Conservation (phyloP, 2,797 vertebrate species). For the Tapera naevia region DNA sequence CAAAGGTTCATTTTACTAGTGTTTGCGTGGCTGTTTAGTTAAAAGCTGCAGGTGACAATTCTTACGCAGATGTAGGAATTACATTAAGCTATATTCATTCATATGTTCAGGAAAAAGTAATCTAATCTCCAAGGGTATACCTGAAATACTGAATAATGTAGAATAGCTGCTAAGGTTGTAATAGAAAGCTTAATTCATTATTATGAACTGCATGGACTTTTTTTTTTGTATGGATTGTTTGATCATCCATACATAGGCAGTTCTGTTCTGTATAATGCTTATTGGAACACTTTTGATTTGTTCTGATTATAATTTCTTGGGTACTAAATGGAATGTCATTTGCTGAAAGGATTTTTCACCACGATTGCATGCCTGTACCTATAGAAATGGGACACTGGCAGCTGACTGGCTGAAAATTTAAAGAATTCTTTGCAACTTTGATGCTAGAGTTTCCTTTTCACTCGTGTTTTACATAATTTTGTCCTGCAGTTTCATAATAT, state of each 20-base stretch:
- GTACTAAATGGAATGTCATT: neutral
- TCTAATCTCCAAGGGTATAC: neutral
- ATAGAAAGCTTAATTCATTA: neutral
- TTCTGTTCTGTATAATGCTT: neutral
- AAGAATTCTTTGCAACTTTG: neutral
- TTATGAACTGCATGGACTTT: neutral
- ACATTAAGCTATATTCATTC: neutral
- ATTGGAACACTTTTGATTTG: neutral
- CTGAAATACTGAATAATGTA: too few species aligned
- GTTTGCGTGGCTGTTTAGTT: neutral
- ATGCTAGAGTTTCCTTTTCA: neutral
- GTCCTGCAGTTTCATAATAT: neutral
- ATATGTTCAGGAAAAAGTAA: too few species aligned
- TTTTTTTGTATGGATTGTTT: neutral
- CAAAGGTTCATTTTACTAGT: neutral
- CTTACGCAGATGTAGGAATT: neutral
- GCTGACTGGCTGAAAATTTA: neutral
- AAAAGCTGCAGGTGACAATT: neutral
- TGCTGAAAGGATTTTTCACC: neutral
- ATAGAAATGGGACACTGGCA: neutral
- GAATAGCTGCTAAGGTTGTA: neutral
- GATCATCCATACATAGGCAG: neutral
- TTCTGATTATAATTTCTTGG: neutral
- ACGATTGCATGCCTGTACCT: neutral
- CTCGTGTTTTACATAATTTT: neutral